phyloP scores from a whole-genome alignment of 2,888 invertebrate genomes.

The Sarcophaga variegata region DNA sequence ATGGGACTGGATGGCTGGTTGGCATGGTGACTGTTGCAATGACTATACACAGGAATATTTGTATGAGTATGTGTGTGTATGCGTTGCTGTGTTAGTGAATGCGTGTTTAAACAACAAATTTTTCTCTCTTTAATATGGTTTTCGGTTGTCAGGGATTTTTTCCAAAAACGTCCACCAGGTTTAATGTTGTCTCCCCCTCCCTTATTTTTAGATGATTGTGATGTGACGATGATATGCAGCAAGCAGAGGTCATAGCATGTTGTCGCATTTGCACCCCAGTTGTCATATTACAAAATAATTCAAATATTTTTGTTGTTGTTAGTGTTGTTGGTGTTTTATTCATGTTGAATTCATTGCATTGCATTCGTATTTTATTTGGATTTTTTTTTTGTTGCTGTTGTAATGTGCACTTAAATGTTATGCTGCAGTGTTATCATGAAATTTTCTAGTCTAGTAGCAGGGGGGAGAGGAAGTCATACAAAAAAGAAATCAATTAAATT shows the following conservation, averaged over 20 bases:
- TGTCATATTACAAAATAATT: constrained; percentile 30
- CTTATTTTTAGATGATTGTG: background rate
- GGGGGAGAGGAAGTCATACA: background rate
- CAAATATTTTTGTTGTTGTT: constrained; percentile 18
- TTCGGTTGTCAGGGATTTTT: background rate
- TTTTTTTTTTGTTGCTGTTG: too few relatives aligned
- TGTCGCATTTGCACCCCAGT: constrained; percentile 32
- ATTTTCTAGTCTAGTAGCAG: too few relatives aligned
- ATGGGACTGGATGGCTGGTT: too few relatives aligned
- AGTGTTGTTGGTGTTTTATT: background rate
- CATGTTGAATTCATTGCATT: background rate
- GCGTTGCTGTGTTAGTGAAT: too few relatives aligned
- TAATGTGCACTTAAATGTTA: background rate
- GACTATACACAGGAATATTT: too few relatives aligned
- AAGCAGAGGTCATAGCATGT: background rate
- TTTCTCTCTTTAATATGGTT: background rate
- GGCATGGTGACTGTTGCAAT: too few relatives aligned
- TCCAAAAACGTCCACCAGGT: too few relatives aligned
- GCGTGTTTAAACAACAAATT: too few relatives aligned
- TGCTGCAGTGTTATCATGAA: background rate
- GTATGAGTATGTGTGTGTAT: background rate
- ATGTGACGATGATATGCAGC: background rate
- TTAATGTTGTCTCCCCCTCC: too few relatives aligned
- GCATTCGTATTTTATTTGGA: background rate
- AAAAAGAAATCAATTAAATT: background rate